Conservation (phyloP, 1,140 invertebrate species). For the Brachystomella parvula region DNA sequence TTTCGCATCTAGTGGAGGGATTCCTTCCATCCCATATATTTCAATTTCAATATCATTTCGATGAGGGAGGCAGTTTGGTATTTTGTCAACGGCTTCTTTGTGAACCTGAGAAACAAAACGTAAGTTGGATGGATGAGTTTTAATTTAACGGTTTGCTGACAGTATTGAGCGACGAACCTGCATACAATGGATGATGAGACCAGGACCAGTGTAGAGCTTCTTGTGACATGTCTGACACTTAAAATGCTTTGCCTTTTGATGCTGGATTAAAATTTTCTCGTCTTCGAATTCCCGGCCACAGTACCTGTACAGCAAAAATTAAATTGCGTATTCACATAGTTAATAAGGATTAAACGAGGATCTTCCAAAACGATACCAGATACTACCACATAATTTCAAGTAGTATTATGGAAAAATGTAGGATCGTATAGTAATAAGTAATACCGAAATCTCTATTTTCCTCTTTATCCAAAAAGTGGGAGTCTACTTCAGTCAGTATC, state of each 20-base stretch:
- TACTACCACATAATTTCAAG: too few relatives aligned
- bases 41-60: conserved; percentile 98
- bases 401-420: too few relatives aligned
- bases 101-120: conserved; percentile 65
- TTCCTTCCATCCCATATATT: conserved; percentile 99
- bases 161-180: conserved; percentile 57
- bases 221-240: conserved; percentile 99
- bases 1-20: conserved; percentile 87
- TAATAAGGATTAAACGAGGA: too few relatives aligned
- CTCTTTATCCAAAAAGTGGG: too few relatives aligned
- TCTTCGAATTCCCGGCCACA: conserved; percentile 99
- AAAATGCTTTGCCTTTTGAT: conserved; percentile 99
- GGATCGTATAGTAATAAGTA: too few relatives aligned
- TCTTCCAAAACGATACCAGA: too few relatives aligned
- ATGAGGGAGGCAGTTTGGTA: conserved; percentile 95
- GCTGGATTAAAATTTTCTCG: conserved; percentile 99
- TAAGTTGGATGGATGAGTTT: neutral
- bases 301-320: conserved; percentile 62
- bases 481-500: too few relatives aligned
- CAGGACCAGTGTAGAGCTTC: conserved; percentile 96
- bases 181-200: conserved; percentile 98
- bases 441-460: too few relatives aligned
- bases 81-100: conserved; percentile 99
- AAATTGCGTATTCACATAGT: conserved; percentile 4
- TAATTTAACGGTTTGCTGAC: neutral